phyloP scores from a whole-genome alignment of 2,888 invertebrate genomes.

The Sinhomidia bicolor region DNA sequence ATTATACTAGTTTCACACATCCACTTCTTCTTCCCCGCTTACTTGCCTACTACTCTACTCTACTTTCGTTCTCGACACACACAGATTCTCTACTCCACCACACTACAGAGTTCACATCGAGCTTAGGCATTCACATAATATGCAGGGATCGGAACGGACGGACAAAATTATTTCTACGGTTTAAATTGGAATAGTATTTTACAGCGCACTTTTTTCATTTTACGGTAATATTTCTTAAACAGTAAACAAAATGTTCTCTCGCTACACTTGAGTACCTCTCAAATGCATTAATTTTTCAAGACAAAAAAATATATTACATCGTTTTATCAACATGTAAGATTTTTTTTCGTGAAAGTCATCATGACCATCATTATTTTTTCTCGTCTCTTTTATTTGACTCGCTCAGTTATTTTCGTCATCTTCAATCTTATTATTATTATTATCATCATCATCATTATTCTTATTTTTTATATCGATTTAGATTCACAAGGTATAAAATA shows the following conservation, averaged over 20 bases:
- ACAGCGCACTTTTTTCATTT: background rate
- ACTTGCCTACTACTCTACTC: background rate
- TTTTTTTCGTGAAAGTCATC: constrained; percentile 44
- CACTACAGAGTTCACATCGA: background rate
- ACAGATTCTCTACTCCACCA: background rate
- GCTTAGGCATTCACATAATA: no score
- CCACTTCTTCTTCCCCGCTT: background rate
- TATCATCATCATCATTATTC: background rate
- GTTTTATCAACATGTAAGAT: background rate
- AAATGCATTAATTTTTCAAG: constrained; percentile 20
- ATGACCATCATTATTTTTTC: constrained; percentile 38
- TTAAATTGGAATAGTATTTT: background rate
- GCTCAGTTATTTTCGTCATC: constrained; percentile 19
- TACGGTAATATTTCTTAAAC: constrained; percentile 42
- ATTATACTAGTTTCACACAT: background rate
- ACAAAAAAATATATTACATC: constrained; percentile 4
- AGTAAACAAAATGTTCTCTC: background rate
- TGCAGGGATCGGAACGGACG: background rate
- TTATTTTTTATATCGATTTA: constrained; percentile 1
- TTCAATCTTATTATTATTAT: constrained; percentile 3
- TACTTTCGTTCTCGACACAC: no score
- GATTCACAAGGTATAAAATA: background rate
- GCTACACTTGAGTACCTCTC: constrained; percentile 6
- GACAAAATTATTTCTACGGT: background rate
- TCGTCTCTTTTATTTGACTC: constrained; percentile 2